Base-by-base conservation (phyloP, 2,797 vertebrate genomes). In the Phrynocephalus guinanensis region DNA sequence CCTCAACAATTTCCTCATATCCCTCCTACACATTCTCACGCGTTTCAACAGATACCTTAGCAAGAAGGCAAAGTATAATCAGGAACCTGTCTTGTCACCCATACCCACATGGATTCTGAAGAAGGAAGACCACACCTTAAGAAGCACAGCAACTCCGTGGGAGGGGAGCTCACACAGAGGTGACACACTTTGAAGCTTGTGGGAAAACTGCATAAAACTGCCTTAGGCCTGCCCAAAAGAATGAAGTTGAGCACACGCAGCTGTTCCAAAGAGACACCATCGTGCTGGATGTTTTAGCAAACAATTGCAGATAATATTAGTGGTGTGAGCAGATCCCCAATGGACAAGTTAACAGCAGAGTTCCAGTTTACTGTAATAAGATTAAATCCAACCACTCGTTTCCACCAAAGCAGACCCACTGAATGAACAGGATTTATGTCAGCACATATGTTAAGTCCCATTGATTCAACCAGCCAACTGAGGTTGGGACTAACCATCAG, bases 1-100 rank as follows among this genome's bases (percentile, higher is more conserved):
- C 44, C 20, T 76, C 18, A n/a, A 5, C 16, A 3, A n/a, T 73
- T 79, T 66, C 73, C 50, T 44, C 75, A 86, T 38, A 56, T 28
- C 28, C 50, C 66, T 72, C 84, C 79, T 82, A 86, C 84, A 71
- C 83, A 60, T 63, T 24, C 15, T 80, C 75, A 28, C 73, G 77
- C 50, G 56, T 77, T 83, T 89, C 68, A 52, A 50, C 26, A 72
- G 44, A 8, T 50, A 48, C 75, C 24, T 52, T 50, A 60, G 38
- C 75, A 66, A 66, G 60, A 63, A 63, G 18, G 1, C 60, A 63
- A 73, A 86, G 60, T 52, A n/a, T 75, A 26, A 28, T 79, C n/a
- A 50, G 48, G 2, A 89, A 38, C 28, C 30, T 38, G 10, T 22
- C 50, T 26, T 2, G 10, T 20, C 52, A 33, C 52, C 66, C 38